Percentiles rank a stretch among this genome's conserved stretches.
These are phyloP conservation scores for Astropecten irregularis DNA, from an alignment of 53 echinoderm and acorn worm genomes.

Conservation along the genomic window DNA sequence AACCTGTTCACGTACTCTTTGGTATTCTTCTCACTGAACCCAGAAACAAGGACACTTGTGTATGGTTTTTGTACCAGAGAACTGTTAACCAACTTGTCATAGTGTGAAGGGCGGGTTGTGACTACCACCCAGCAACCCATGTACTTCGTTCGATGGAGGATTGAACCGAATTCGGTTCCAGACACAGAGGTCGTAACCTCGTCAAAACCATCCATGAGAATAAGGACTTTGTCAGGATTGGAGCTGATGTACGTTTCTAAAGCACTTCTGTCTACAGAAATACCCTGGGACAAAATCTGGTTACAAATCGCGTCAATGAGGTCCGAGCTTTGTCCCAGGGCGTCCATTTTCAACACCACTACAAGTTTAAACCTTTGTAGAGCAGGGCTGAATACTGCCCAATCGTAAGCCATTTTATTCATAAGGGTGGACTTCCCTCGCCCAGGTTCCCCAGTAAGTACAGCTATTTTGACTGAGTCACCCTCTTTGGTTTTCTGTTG, in stretches of 20 bases:
- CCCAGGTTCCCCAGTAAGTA: neutral
- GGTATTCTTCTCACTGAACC: neutral
- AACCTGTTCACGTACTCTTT: neutral
- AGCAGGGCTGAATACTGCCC: neutral
- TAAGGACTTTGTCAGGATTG: neutral
- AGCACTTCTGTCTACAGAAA: neutral
- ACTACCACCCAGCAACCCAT: neutral
- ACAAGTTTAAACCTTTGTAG: neutral
- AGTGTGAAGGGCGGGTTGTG: slow-evolving; percentile 9
- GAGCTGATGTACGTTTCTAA: neutral
- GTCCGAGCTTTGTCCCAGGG: neutral
- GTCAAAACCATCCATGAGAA: slow-evolving; percentile 33
- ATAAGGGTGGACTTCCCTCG: slow-evolving; percentile 1
- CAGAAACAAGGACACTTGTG: neutral
- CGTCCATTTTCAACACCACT: neutral
- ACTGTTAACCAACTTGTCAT: neutral
- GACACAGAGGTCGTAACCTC: neutral
- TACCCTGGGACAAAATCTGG: neutral
- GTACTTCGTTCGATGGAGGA: neutral
- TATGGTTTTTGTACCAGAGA: neutral
- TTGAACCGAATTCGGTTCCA: neutral
- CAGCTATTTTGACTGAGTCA: neutral
- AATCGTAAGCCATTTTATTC: neutral
- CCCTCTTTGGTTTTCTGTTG: neutral
- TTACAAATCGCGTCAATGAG: neutral